phyloP scores from a whole-genome alignment of 2,797 vertebrate genomes.

The Sandelia bainsii region DNA sequence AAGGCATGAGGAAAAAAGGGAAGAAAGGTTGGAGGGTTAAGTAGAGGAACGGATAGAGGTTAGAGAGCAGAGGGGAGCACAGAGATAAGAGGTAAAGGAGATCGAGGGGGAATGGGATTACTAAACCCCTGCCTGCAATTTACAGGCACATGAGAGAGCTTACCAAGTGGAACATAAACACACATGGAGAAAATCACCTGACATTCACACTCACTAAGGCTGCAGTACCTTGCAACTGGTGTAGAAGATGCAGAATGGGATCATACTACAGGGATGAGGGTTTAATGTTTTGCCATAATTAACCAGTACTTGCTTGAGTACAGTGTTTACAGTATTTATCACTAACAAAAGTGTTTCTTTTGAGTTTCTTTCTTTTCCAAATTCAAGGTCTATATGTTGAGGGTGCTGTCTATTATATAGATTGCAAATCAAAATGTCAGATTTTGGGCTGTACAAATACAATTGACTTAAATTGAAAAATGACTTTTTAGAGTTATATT shows the following conservation, averaged over 20 bases:
- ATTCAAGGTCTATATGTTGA: too few relatives aligned
- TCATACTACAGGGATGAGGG: not conserved
- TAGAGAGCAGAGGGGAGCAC: conserved; percentile 43
- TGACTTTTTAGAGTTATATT: too few relatives aligned
- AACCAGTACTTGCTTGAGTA: not conserved
- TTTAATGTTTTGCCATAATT: not conserved
- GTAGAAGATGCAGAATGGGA: not conserved
- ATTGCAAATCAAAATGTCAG: too few relatives aligned
- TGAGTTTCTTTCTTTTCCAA: too few relatives aligned
- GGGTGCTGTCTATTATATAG: too few relatives aligned
- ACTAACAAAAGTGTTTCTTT: too few relatives aligned
- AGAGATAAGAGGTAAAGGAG: conserved; percentile 53
- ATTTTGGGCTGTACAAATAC: too few relatives aligned
- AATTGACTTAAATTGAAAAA: too few relatives aligned
- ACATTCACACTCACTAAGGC: conserved; percentile 25
- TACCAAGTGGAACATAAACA: conserved; percentile 49
- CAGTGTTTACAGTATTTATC: too few relatives aligned
- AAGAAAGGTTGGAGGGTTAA: conserved; percentile 39
- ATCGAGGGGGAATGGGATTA: conserved; percentile 63
- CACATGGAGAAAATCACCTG: not conserved
- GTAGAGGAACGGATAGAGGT: conserved; percentile 40
- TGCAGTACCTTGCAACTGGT: not conserved
- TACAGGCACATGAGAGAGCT: conserved; percentile 53
- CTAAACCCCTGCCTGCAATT: conserved; percentile 56
- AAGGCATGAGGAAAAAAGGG: conserved; percentile 27